Percentiles rank a stretch among this genome's conserved stretches.
These are phyloP conservation scores for Cirrhinus mrigala DNA, from an alignment of 2,797 vertebrate species.

Conservation along the genomic window DNA sequence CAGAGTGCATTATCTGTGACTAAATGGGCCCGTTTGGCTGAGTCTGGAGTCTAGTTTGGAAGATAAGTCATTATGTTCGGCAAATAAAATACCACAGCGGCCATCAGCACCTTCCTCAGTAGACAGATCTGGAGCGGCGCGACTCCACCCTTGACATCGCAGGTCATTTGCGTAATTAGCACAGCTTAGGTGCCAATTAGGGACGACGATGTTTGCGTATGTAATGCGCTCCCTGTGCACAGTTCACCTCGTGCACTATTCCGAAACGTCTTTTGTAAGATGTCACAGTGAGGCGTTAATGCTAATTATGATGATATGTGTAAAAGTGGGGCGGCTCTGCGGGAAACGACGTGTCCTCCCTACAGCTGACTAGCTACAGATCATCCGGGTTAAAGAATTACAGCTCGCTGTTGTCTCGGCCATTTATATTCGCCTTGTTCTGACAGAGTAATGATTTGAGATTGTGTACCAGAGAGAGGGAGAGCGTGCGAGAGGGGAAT, in stretches of 20 bases:
- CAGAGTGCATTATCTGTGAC: slow-evolving; percentile 68
- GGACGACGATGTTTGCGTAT: slow-evolving; percentile 12
- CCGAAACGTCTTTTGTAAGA: slow-evolving; percentile 19
- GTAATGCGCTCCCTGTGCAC: slow-evolving; percentile 6
- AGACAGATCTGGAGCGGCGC: slow-evolving; percentile 61
- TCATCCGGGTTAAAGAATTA: slow-evolving; percentile 54
- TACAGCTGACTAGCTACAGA: slow-evolving; percentile 42
- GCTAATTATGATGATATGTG: slow-evolving; percentile 43
- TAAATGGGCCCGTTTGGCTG: slow-evolving; percentile 61
- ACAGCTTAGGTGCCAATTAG: slow-evolving; percentile 30
- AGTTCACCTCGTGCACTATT: slow-evolving; percentile 10
- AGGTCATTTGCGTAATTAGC: slow-evolving; percentile 42
- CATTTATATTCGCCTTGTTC: slow-evolving; percentile 56
- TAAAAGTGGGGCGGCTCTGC: slow-evolving; percentile 20
- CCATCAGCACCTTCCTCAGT: slow-evolving; percentile 69
- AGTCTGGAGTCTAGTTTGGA: slow-evolving; percentile 73
- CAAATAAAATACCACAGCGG: slow-evolving; percentile 75
- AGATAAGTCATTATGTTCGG: slow-evolving; percentile 73
- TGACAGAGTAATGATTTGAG: slow-evolving; percentile 54
- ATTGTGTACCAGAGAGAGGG: not conserved
- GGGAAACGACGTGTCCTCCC: slow-evolving; percentile 31
- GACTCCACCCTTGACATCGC: slow-evolving; percentile 45
- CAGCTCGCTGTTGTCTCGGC: slow-evolving; percentile 28
- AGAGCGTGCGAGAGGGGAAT: not conserved
- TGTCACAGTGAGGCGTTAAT: slow-evolving; percentile 23